Conservation (phyloP, 2,888 invertebrate species). For the Pseudococcus viburni region DNA sequence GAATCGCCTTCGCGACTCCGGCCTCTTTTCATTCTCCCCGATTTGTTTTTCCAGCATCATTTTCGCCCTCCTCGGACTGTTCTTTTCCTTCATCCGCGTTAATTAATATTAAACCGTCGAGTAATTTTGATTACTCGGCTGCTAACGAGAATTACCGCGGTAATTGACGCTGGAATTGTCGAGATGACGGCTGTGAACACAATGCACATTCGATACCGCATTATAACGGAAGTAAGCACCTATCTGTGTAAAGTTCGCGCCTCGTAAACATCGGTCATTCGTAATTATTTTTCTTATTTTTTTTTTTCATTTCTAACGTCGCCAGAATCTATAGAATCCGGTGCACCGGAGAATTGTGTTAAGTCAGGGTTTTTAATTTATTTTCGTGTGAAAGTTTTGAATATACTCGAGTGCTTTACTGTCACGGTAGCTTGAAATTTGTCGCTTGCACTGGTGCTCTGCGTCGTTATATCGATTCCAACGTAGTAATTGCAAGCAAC, state of each 20-base stretch:
- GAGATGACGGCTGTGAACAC: neutral
- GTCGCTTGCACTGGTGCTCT: constrained; percentile 20
- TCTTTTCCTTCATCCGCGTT: neutral
- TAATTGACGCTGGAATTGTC: constrained; percentile 39
- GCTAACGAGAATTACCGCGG: constrained; percentile 3
- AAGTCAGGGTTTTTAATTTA: constrained; percentile 49
- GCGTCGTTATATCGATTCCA: constrained; percentile 20
- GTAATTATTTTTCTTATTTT: constrained; percentile 23
- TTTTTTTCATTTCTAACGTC: neutral
- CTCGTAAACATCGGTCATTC: constrained; percentile 11
- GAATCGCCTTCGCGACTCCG: neutral
- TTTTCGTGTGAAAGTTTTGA: constrained; percentile 43
- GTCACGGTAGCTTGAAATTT: constrained; percentile 45
- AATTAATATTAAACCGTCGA: constrained; percentile 20
- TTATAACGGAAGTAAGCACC: constrained; percentile 6
- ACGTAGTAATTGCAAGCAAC: neutral
- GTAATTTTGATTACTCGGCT: neutral
- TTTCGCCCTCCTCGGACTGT: neutral
- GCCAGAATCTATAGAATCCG: neutral
- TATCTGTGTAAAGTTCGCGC: neutral
- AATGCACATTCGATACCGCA: neutral
- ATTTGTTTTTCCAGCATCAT: neutral
- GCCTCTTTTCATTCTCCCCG: too few relatives aligned
- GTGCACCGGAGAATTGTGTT: neutral
- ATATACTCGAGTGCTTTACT: constrained; percentile 20